Conservation (phyloP, 1,140 invertebrate species). For the Zaprionus kolodkinae region DNA sequence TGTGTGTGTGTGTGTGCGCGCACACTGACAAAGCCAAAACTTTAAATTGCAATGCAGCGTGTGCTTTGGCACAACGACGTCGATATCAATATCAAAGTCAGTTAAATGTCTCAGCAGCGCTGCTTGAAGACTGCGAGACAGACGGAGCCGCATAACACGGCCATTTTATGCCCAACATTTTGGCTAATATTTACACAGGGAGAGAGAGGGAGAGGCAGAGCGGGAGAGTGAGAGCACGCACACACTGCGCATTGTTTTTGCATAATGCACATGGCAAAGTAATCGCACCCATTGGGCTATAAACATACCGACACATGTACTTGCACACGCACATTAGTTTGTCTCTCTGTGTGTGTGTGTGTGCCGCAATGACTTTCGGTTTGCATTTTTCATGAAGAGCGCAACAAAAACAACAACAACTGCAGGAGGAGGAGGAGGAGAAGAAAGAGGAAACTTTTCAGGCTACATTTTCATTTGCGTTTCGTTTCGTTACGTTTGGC, state of each 20-base stretch:
- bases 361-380: constrained; percentile 43
- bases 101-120: not conserved
- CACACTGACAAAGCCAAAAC: not conserved
- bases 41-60: constrained; percentile 10
- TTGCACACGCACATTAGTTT: not conserved
- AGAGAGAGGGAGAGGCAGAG: too few relatives aligned
- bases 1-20: not conserved
- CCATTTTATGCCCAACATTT: constrained; percentile 35
- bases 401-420: constrained; percentile 8
- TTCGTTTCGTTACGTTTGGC: constrained; percentile 37
- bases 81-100: not conserved
- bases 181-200: constrained; percentile 36
- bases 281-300: constrained; percentile 50
- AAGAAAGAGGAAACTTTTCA: constrained; percentile 26
- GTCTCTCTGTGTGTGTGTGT: constrained; percentile 5
- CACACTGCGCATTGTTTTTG: constrained; percentile 37
- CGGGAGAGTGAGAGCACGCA: not conserved
- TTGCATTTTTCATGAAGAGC: constrained; percentile 50
- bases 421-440: not conserved
- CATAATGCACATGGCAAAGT: constrained; percentile 49
- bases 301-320: constrained; percentile 24
- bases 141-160: constrained; percentile 9
- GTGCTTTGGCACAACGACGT: not conserved
- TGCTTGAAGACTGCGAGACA: not conserved
- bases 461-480: constrained; percentile 41